Conservation (phyloP, 2,113 vertebrate species). For the Gambusia affinis region DNA sequence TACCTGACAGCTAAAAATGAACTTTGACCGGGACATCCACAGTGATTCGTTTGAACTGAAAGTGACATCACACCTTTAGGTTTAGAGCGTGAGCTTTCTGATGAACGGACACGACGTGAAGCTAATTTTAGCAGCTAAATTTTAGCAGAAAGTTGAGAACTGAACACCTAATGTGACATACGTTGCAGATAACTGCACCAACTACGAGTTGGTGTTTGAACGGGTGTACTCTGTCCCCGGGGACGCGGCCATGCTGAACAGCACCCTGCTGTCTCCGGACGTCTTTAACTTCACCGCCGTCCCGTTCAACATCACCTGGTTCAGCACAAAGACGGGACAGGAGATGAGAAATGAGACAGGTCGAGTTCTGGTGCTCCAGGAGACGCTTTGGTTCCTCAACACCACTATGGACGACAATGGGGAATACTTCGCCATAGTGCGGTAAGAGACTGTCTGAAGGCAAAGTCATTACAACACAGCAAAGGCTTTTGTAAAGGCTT, state of each 20-base stretch:
- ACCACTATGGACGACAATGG: slow-evolving; percentile 76
- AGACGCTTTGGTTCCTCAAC: slow-evolving; percentile 85
- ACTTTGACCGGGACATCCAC: too few relatives aligned
- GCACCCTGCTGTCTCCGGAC: slow-evolving; percentile 45
- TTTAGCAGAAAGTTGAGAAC: not conserved
- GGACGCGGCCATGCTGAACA: slow-evolving; percentile 69
- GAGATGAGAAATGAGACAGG: slow-evolving; percentile 49
- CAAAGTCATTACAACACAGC: not conserved
- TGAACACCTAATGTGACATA: not conserved
- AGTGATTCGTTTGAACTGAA: too few relatives aligned
- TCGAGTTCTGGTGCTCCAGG: slow-evolving; percentile 72
- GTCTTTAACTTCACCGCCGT: slow-evolving; percentile 32
- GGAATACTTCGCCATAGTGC: slow-evolving; percentile 79
- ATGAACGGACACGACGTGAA: not conserved
- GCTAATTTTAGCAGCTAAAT: not conserved
- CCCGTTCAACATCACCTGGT: slow-evolving; percentile 83
- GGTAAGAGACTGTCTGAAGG: slow-evolving; percentile 56
- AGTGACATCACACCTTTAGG: too few relatives aligned
- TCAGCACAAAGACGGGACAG: slow-evolving; percentile 64
- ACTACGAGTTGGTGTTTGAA: slow-evolving; percentile 46
- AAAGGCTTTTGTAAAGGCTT: too few relatives aligned
- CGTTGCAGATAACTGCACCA: slow-evolving; percentile 67
- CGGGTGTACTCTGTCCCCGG: slow-evolving; percentile 69
- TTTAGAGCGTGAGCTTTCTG: not conserved
- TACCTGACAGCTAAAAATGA: too few relatives aligned